Evolutionary conservation across 2,113 vertebrate species (phyloP).

Genomic region (Phaethon lepturus): DNA sequence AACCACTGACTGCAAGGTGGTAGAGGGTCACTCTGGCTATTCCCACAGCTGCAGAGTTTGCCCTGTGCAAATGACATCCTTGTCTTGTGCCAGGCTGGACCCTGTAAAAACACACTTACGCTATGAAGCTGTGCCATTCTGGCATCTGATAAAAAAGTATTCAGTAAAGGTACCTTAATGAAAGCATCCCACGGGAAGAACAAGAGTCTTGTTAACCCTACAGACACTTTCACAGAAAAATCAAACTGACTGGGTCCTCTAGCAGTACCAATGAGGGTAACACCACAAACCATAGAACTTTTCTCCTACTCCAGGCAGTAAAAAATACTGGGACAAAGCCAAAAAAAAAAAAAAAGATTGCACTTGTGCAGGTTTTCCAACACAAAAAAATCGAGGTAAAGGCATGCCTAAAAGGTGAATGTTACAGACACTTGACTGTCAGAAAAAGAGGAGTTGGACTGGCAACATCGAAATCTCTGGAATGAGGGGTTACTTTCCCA

Average conservation of each 20-base stretch:
- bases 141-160: not conserved
- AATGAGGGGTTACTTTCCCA: not conserved
- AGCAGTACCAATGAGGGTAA: not conserved
- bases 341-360: not conserved
- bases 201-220: not conserved
- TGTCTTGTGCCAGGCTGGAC: not conserved
- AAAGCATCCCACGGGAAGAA: not conserved
- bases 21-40: not conserved
- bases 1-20: not conserved
- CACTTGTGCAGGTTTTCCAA: not conserved
- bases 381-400: not conserved
- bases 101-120: not conserved
- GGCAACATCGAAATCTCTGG: not conserved
- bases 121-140: not conserved
- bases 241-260: not conserved
- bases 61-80: not conserved
- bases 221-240: not conserved
- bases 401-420: not conserved
- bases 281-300: not conserved
- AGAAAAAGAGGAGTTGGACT: not conserved
- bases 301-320: not conserved
- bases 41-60: not conserved
- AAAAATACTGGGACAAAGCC: not conserved
- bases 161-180: not conserved
- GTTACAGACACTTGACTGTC: not conserved